phyloP scores from a whole-genome alignment of 1,140 invertebrate genomes.

The Dufourea novaeangliae region DNA sequence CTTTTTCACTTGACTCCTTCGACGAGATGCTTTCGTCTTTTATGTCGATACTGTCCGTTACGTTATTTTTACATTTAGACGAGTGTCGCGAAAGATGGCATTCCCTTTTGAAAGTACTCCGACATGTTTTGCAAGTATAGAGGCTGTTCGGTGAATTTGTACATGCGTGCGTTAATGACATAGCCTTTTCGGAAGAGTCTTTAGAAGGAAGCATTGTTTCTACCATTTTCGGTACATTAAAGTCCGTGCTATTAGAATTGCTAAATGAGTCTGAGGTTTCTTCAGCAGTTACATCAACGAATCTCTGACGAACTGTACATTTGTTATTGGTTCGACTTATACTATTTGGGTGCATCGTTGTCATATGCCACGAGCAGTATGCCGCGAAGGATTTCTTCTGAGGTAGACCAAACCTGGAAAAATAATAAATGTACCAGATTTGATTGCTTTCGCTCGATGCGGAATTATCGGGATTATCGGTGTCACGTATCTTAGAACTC shows the following conservation, averaged over 20 bases:
- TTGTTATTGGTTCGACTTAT: constrained; percentile 12
- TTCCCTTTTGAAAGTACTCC: constrained; percentile 22
- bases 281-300: not conserved
- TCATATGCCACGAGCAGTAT: constrained; percentile 30
- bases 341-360: constrained; percentile 24
- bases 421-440: constrained; percentile 65
- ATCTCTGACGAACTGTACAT: not conserved
- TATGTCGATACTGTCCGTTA: not conserved
- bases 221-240: not conserved
- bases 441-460: constrained; percentile 33
- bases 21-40: not conserved
- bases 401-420: constrained; percentile 60
- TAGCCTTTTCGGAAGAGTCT: not conserved
- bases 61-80: not conserved
- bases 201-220: not conserved
- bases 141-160: not conserved
- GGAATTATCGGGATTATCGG: constrained; percentile 5
- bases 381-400: constrained; percentile 39
- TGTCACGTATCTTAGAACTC: constrained; percentile 5
- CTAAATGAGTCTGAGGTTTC: not conserved
- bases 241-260: not conserved
- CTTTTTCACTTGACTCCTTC: not conserved
- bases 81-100: constrained; percentile 16
- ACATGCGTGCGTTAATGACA: not conserved
- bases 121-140: constrained; percentile 24